Base-by-base conservation (phyloP, 1,140 invertebrate species). In the Pseudoatta argentina region DNA sequence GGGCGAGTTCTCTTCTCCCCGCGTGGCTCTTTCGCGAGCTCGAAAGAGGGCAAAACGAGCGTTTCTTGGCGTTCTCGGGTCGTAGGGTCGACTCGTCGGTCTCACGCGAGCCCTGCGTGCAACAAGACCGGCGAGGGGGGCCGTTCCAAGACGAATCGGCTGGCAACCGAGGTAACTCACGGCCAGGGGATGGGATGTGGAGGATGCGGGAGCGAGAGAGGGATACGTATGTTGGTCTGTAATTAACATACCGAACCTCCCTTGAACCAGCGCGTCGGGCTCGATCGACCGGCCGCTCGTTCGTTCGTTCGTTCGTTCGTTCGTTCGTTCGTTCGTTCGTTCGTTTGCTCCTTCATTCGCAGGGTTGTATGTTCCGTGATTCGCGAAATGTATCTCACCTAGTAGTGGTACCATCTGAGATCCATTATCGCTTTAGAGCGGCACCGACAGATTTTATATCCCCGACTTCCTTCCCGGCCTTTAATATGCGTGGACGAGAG, bases 211-310 rank as follows among this genome's bases (percentile, higher is more conserved):
- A 85, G 57, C 75, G 86, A 77, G 75, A 88, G 86, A 86, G 88
- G 83, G 75, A 91, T 88, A 91, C 88, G 90, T 88, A 91, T 88
- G 90, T 94, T 92, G 91, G 92, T 91, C 93, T 94, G 93, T 95
- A 95, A 95, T 95, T 95, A 95, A 95, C 94, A 95, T 95, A 95
- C 94, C 94, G 93, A 95, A 93, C 92, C 91, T 92, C 90, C 88
- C 88, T 90, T 91, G 86, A 67, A 67, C 59, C 66, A 51, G 39
- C 76, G 53, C 57, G 78, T 57, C 77, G 71, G 66, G 77, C 76
- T 89, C 89, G 92, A 83, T 88, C 91, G 61, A 89, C 83, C 87
- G 87, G 89, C 88, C 91, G 88, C 73, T 59, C 61, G 91, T 57
- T 77, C 89, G 53, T 89, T 87, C 87, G 91, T 90, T 88, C 91